These are phyloP conservation scores for Oxygymnocypris stewartii DNA, from an alignment of 2,113 vertebrate species.

Conservation along the genomic window DNA sequence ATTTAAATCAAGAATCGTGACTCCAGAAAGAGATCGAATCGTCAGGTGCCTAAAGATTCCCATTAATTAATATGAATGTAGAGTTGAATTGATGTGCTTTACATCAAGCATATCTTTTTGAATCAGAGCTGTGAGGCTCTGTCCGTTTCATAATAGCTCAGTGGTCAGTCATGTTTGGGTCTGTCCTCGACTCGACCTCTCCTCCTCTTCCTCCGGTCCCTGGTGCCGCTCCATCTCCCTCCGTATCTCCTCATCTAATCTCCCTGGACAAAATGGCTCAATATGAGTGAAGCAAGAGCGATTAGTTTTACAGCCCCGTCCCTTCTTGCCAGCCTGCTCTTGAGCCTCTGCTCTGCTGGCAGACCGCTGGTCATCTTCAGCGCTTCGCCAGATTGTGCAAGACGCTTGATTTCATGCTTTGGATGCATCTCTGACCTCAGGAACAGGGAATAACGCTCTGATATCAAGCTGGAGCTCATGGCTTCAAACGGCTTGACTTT, in stretches of 20 bases:
- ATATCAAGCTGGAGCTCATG: not conserved
- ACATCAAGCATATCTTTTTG: not conserved
- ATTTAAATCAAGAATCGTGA: too few relatives aligned
- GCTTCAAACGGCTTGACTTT: not conserved
- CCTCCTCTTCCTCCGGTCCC: constrained; percentile 13
- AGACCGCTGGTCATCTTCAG: constrained; percentile 27
- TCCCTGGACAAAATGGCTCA: constrained; percentile 50
- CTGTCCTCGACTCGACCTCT: constrained; percentile 21
- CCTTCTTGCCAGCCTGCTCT: constrained; percentile 34
- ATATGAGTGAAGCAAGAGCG: constrained; percentile 48
- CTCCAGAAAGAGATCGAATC: too few relatives aligned
- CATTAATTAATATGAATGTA: not conserved
- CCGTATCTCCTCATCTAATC: constrained; percentile 29
- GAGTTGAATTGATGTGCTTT: not conserved
- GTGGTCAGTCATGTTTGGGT: not conserved
- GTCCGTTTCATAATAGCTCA: not conserved
- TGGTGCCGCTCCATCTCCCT: constrained; percentile 9
- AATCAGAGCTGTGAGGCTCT: not conserved
- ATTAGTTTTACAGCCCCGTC: constrained; percentile 26
- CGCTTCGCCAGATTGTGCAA: constrained; percentile 61
- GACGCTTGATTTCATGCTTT: constrained; percentile 28
- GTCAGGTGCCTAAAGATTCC: too few relatives aligned
- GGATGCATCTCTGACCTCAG: constrained; percentile 25
- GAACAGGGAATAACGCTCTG: not conserved
- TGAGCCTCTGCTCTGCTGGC: constrained; percentile 41